Evolutionary conservation across 2,888 invertebrate species (phyloP).

Genomic region (Smittia aterrima): DNA sequence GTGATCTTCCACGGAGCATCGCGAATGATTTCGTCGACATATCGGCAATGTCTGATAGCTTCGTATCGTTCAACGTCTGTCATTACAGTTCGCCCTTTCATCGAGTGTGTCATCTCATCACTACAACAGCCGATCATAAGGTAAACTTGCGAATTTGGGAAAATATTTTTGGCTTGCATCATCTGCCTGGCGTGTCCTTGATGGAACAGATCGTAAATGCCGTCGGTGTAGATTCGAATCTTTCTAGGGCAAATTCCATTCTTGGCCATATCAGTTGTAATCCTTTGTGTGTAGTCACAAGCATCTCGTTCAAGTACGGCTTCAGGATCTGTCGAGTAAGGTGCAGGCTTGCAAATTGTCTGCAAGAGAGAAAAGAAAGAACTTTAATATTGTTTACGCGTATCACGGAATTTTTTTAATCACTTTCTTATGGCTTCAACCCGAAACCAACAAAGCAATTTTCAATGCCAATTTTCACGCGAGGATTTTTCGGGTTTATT

Average conservation of each 20-base stretch:
- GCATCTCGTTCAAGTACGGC: constrained; percentile 72
- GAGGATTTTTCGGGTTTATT: too few species aligned
- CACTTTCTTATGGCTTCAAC: not conserved
- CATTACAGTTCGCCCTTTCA: constrained; percentile 96
- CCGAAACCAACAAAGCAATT: not conserved
- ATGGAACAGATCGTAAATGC: constrained; percentile 98
- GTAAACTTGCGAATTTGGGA: constrained; percentile 80
- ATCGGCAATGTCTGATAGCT: constrained; percentile 95
- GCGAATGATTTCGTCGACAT: constrained; percentile 90
- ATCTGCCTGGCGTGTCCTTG: constrained; percentile 96
- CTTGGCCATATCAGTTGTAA: constrained; percentile 80
- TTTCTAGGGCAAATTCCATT: constrained; percentile 75
- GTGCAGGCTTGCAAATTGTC: constrained; percentile 79
- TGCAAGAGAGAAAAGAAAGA: constrained; percentile 53
- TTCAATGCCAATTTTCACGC: not conserved
- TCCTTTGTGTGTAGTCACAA: constrained; percentile 78
- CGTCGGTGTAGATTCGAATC: constrained; percentile 96
- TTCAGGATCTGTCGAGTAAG: constrained; percentile 79
- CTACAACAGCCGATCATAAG: constrained; percentile 96
- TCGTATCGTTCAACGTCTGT: constrained; percentile 93
- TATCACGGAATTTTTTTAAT: not conserved
- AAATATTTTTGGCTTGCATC: constrained; percentile 94
- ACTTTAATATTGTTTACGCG: not conserved
- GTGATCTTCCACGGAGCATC: constrained; percentile 93
- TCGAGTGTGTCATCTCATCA: constrained; percentile 84